Evolutionary conservation across 2,888 invertebrate species (phyloP).

Genomic region (Trichopoda pennipes): DNA sequence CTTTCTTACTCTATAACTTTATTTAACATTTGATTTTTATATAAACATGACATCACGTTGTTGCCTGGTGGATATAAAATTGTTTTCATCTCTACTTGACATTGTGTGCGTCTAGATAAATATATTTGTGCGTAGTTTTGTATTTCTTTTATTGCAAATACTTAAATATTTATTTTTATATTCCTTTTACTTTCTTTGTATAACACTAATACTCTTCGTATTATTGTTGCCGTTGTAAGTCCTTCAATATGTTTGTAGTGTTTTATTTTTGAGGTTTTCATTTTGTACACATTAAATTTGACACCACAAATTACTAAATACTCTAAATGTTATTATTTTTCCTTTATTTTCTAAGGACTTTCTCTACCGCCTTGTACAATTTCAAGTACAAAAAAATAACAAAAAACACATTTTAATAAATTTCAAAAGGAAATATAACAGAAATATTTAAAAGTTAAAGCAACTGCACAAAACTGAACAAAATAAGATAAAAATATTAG

Average conservation of each 20-base stretch:
- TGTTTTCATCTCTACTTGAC: constrained; percentile 25
- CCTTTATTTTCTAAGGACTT: neutral
- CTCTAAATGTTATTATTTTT: constrained; percentile 16
- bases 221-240: constrained; percentile 34
- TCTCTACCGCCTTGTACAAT: constrained; percentile 20
- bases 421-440: constrained; percentile 15
- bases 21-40: constrained; percentile 42
- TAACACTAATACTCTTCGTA: neutral
- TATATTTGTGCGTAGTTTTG: constrained; percentile 1
- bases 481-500: constrained; percentile 51
- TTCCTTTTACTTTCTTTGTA: neutral
- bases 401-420: constrained; percentile 49
- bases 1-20: neutral
- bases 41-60: constrained; percentile 63
- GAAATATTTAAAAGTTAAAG: too few species aligned
- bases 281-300: constrained; percentile 58
- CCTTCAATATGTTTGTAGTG: constrained; percentile 41
- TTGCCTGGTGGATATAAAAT: constrained; percentile 26
- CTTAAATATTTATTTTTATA: constrained; percentile 54
- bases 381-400: constrained; percentile 30
- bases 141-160: constrained; percentile 49
- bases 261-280: neutral
- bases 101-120: neutral
- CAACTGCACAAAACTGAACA: constrained; percentile 14
- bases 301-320: constrained; percentile 67